phyloP scores from a whole-genome alignment of 2,113 vertebrate species.

The Percina caprodes region DNA sequence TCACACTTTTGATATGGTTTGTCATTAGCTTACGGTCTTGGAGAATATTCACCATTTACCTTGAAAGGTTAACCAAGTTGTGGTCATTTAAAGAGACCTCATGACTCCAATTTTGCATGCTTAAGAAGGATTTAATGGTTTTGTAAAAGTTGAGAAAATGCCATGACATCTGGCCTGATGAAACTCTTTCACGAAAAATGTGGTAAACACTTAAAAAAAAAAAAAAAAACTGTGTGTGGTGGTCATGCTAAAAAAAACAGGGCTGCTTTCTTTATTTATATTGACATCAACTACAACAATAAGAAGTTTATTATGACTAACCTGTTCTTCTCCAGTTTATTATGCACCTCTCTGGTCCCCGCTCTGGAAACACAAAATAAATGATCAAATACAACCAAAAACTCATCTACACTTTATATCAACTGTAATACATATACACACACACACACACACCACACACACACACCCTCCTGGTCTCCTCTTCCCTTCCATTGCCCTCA shows the following conservation, averaged over 20 bases:
- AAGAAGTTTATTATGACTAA: conserved; percentile 79
- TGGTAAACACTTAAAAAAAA: neutral
- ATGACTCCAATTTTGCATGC: neutral
- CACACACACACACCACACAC: conserved; percentile 11
- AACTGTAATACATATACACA: conserved; percentile 16
- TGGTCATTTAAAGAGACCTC: neutral
- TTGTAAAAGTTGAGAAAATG: conserved; percentile 1
- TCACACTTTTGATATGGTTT: conserved; percentile 6
- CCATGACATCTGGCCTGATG: neutral
- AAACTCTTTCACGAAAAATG: conserved; percentile 1
- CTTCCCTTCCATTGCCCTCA: conserved; percentile 91
- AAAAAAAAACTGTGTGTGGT: neutral
- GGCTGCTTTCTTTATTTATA: neutral
- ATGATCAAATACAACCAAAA: conserved; percentile 17
- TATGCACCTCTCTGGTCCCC: conserved; percentile 99
- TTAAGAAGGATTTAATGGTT: conserved; percentile 1
- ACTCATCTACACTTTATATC: neutral
- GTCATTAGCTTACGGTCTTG: neutral
- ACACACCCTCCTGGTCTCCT: conserved; percentile 98
- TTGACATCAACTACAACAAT: neutral
- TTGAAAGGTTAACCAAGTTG: neutral
- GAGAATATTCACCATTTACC: neutral
- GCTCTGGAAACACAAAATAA: conserved; percentile 86
- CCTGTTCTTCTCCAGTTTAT: conserved; percentile 99
- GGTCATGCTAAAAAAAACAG: neutral